Evolutionary conservation across 1,140 invertebrate genomes (phyloP).

Genomic region (Amphibalanus amphitrite): DNA sequence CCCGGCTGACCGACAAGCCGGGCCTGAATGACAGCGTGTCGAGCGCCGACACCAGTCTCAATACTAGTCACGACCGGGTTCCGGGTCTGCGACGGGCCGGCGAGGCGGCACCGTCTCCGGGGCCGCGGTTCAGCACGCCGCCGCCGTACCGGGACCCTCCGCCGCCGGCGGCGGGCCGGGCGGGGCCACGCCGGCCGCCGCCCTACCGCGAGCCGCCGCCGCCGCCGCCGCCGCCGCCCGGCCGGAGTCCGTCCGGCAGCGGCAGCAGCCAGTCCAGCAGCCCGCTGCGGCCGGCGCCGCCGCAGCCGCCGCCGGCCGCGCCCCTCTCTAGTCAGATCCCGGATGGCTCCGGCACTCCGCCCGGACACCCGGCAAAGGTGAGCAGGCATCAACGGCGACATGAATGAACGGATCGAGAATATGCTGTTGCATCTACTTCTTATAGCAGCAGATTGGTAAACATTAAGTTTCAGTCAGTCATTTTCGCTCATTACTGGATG

Average conservation of each 20-base stretch:
- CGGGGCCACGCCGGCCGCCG: not conserved
- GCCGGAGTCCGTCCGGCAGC: too few species aligned
- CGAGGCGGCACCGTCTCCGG: not conserved
- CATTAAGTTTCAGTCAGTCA: too few species aligned
- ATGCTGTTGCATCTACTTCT: too few species aligned
- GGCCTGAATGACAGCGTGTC: not conserved
- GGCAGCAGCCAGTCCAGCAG: not conserved
- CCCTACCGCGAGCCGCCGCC: conserved; percentile 3
- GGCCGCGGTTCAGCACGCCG: not conserved
- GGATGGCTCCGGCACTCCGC: too few species aligned
- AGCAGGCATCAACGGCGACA: not conserved
- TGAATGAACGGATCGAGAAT: too few species aligned
- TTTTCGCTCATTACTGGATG: too few species aligned
- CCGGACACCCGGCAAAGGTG: not conserved
- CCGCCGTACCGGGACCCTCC: not conserved
- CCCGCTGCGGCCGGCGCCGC: too few species aligned
- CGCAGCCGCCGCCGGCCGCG: too few species aligned
- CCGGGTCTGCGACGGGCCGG: not conserved
- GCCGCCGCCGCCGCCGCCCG: not conserved
- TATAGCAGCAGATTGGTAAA: too few species aligned
- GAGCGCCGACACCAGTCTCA: not conserved
- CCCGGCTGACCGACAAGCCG: not conserved
- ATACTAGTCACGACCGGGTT: not conserved
- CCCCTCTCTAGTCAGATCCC: not conserved
- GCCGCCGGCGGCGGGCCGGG: not conserved